Evolutionary conservation across 2,888 invertebrate genomes (phyloP).

Genomic region (Microplitis deprimator): DNA sequence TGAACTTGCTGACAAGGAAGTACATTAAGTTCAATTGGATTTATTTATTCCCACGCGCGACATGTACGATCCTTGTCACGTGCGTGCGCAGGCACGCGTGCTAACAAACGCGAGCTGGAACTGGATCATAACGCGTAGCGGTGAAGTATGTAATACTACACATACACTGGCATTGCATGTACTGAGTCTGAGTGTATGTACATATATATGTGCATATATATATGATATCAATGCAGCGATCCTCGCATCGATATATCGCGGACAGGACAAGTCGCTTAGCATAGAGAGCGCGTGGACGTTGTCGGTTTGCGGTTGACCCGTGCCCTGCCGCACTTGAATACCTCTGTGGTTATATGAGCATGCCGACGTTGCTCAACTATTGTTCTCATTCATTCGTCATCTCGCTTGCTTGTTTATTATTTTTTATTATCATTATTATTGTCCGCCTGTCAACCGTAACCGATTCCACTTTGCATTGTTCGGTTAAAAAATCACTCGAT

Average conservation of each 20-base stretch:
- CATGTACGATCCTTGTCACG: constrained; percentile 32
- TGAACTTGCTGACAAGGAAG: constrained; percentile 1
- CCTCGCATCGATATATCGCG: constrained; percentile 26
- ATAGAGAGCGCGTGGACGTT: constrained; percentile 63
- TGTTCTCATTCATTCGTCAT: constrained; percentile 13
- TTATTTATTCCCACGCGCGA: constrained; percentile 24
- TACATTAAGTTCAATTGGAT: constrained; percentile 13
- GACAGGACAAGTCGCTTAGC: constrained; percentile 18
- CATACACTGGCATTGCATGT: too few relatives aligned
- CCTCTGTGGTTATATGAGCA: constrained; percentile 65
- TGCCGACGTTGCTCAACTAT: constrained; percentile 56
- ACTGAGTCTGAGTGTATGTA: neutral
- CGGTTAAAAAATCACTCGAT: too few relatives aligned
- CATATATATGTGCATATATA: neutral
- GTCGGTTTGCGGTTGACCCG: constrained; percentile 70
- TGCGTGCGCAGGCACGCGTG: constrained; percentile 45
- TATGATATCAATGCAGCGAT: constrained; percentile 13
- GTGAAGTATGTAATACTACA: too few relatives aligned
- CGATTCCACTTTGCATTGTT: neutral
- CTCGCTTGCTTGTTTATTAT: neutral
- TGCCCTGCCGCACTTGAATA: constrained; percentile 63
- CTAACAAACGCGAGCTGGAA: constrained; percentile 41
- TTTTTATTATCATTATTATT: neutral
- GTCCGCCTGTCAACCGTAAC: neutral
- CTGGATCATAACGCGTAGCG: constrained; percentile 31